Conservation (phyloP, 2,888 invertebrate genomes). For the Oscheius sp. region DNA sequence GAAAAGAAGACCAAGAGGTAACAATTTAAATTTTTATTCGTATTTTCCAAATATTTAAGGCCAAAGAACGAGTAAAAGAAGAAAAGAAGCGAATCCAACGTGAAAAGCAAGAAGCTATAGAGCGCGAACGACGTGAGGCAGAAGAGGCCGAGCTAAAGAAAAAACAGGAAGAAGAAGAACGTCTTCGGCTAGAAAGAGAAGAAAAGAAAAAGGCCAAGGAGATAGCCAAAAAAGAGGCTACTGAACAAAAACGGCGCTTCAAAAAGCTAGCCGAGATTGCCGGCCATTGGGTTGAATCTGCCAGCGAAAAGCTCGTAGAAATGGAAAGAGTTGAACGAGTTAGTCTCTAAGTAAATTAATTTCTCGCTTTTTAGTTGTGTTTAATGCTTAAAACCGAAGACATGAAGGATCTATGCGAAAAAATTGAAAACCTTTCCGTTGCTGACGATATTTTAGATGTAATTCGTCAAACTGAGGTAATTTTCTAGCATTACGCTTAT, state of each 20-base stretch:
- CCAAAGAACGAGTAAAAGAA: conserved; percentile 49
- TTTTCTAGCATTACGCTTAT: conserved; percentile 15
- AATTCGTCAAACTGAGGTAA: conserved; percentile 45
- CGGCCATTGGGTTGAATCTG: conserved; percentile 57
- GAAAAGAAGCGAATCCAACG: conserved; percentile 38
- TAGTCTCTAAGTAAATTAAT: neutral
- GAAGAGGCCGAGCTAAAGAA: conserved; percentile 55
- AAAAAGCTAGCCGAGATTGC: conserved; percentile 77
- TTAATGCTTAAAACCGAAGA: conserved; percentile 54
- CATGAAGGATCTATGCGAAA: conserved; percentile 55
- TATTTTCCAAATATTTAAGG: conserved; percentile 31
- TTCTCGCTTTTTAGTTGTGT: conserved; percentile 46
- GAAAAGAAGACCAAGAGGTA: conserved; percentile 89
- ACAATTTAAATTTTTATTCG: neutral
- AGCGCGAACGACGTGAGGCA: conserved; percentile 47
- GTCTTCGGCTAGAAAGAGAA: conserved; percentile 40
- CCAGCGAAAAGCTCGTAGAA: conserved; percentile 46
- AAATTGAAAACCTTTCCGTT: conserved; percentile 39
- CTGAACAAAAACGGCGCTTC: conserved; percentile 83
- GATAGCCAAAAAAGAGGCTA: conserved; percentile 74
- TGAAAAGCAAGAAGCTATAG: conserved; percentile 48
- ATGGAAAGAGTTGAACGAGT: conserved; percentile 63
- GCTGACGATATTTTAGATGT: conserved; percentile 44
- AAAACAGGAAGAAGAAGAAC: conserved; percentile 43
- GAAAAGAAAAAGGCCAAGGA: conserved; percentile 68